Conservation (phyloP, 2,797 vertebrate species). For the Chaenodraco wilsoni region DNA sequence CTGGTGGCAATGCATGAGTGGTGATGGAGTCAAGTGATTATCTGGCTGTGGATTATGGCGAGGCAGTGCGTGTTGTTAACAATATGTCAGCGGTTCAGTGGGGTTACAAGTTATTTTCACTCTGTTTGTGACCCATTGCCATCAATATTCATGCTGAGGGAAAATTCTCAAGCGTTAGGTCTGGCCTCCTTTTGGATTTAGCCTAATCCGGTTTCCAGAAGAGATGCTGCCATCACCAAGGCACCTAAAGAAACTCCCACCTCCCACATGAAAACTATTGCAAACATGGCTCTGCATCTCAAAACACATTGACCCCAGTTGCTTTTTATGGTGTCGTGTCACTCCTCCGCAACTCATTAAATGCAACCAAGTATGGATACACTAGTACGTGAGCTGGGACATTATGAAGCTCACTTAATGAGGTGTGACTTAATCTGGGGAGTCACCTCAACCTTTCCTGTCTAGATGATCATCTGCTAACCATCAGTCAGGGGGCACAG, state of each 20-base stretch:
- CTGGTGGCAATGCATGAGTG: conserved; percentile 20
- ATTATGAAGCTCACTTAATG: conserved; percentile 65
- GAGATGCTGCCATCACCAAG: conserved; percentile 53
- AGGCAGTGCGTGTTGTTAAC: conserved; percentile 40
- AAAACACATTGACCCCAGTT: conserved; percentile 46
- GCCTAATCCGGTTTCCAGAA: conserved; percentile 62
- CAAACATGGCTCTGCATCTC: conserved; percentile 49
- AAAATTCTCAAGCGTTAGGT: conserved; percentile 48
- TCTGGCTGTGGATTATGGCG: conserved; percentile 45
- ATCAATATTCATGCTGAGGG: conserved; percentile 70
- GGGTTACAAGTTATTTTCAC: conserved; percentile 71
- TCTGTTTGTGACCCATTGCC: conserved; percentile 60
- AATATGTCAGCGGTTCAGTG: conserved; percentile 53
- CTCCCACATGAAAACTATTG: conserved; percentile 33
- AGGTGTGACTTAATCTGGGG: conserved; percentile 62
- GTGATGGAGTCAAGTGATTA: conserved; percentile 59
- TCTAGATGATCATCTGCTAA: conserved; percentile 72
- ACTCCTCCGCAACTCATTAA: conserved; percentile 60
- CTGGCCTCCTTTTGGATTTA: conserved; percentile 63
- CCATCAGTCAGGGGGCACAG: conserved; percentile 65
- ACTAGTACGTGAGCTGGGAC: conserved; percentile 55
- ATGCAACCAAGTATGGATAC: conserved; percentile 44
- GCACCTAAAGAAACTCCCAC: conserved; percentile 29
- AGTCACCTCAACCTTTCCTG: conserved; percentile 77
- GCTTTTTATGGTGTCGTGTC: conserved; percentile 49